A percentile compares a stretch with the other conserved stretches of the same genome.
Evolutionary conservation across 1,140 invertebrate genomes (phyloP).

Genomic region (Oryzaephilus surinamensis): DNA sequence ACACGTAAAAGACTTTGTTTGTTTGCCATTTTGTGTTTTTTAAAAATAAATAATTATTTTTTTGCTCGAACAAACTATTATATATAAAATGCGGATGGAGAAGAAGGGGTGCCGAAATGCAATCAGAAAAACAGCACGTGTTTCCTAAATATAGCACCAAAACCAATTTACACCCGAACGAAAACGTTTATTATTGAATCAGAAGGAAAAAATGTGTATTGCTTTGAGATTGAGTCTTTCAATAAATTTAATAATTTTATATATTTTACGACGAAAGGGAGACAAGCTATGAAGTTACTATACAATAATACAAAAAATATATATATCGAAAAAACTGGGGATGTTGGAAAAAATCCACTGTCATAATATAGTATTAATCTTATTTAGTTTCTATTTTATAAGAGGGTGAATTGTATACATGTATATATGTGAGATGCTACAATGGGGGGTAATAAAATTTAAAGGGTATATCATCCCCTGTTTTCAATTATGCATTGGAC

Average conservation of each 20-base stretch:
- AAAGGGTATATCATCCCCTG: slow-evolving; percentile 7
- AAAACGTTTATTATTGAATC: too few relatives aligned
- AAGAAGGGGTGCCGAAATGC: too few relatives aligned
- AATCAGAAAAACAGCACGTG: slow-evolving; percentile 13
- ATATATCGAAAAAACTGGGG: background rate
- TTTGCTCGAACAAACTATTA: too few relatives aligned
- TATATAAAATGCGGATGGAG: too few relatives aligned
- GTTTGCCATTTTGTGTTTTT: too few relatives aligned
- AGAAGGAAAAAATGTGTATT: slow-evolving; percentile 11
- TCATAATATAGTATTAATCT: background rate
- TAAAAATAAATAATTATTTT: too few relatives aligned
- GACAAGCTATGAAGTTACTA: too few relatives aligned
- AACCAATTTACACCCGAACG: slow-evolving; percentile 11
- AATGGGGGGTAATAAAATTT: slow-evolving; percentile 8
- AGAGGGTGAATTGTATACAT: background rate
- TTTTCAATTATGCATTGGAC: slow-evolving; percentile 11
- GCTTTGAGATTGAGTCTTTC: slow-evolving; percentile 9
- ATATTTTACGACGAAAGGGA: too few relatives aligned
- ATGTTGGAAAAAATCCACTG: background rate
- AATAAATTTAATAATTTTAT: background rate
- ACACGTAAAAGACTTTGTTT: too few relatives aligned
- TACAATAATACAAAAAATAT: too few relatives aligned
- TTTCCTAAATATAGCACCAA: slow-evolving; percentile 10
- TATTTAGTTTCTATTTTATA: background rate
- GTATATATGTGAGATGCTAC: too few relatives aligned